Evolutionary conservation across 1,140 invertebrate species (phyloP).

Genomic region (Matsumurasca onukii): DNA sequence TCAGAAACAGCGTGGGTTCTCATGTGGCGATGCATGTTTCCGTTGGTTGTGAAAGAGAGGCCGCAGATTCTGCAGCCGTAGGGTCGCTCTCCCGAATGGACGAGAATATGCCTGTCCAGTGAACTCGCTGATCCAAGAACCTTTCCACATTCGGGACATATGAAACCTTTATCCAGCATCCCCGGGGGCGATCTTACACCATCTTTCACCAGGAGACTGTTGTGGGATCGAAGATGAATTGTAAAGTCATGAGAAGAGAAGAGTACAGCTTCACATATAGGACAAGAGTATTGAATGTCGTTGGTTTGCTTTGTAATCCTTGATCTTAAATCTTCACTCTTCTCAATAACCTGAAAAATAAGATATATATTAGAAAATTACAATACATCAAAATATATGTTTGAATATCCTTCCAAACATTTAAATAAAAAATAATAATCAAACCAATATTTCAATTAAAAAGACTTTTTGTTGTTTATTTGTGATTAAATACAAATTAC

Average conservation of each 20-base stretch:
- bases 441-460: background rate
- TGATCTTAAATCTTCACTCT: background rate
- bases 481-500: background rate
- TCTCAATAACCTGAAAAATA: background rate
- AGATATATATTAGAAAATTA: background rate
- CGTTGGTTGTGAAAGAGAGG: slow-evolving; percentile 85
- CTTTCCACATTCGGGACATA: slow-evolving; percentile 52
- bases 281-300: slow-evolving; percentile 47
- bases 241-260: slow-evolving; percentile 57
- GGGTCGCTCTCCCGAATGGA: slow-evolving; percentile 71
- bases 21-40: slow-evolving; percentile 85
- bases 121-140: slow-evolving; percentile 75
- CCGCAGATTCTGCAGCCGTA: slow-evolving; percentile 77
- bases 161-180: slow-evolving; percentile 48
- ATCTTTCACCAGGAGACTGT: slow-evolving; percentile 44
- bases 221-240: slow-evolving; percentile 59
- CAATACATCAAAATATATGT: background rate
- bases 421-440: background rate
- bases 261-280: slow-evolving; percentile 56
- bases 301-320: background rate
- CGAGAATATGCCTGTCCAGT: slow-evolving; percentile 70
- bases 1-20: slow-evolving; percentile 58
- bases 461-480: background rate
- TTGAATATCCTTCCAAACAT: background rate
- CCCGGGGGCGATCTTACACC: slow-evolving; percentile 25